Base-by-base conservation (phyloP, 2,888 invertebrate species). In the Reticulitermes lucifugus region DNA sequence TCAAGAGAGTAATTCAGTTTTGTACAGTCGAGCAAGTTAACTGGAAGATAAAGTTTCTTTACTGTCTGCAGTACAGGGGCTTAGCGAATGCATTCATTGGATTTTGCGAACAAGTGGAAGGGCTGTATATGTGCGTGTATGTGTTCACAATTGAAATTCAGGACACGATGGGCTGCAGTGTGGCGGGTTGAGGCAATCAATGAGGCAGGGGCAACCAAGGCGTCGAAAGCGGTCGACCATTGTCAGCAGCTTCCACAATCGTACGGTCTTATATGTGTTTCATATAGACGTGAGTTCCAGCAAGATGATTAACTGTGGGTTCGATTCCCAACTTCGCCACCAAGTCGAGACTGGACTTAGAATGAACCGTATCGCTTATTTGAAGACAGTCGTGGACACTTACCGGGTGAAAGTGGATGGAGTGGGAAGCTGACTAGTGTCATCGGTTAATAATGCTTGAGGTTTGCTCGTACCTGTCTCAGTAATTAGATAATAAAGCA, bases 11-110 rank as follows among this genome's bases (percentile, higher is more conserved):
- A 73, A 73, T 73, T 73, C 73, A 73, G 41, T 73, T 73, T 73
- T 73, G 25, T 73, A 73, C 41, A 73, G 35, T 41, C 18, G 29
- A 73, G 35, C 73, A 73, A 73, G 41, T 73, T 73, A 29, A 41
- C 73, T 41, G 29, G 73, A 73, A 73, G 73, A 73, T 73, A 73
- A 73, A 73, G 73, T 73, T 73, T 29, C 18, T 65, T 73, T 73
- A 41, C 41, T 41, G 14, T 73, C 73, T 73, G 29, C 73, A 73
- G 73, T 73, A 41, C 7, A 73, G 73, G 25, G 41, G 41, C 73
- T 73, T 41, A 73, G 65, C 65, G 35, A 41, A 73, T 73, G 73
- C 73, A 73, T 73, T 73, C 73, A 73, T 73, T 73, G 73, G 73
- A 73, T 73, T 73, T 73, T 73, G 73, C 21, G 73, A 73, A 73